Conservation (phyloP, 53 echinoderm and acorn worm species). For the Stichopus horrens region DNA sequence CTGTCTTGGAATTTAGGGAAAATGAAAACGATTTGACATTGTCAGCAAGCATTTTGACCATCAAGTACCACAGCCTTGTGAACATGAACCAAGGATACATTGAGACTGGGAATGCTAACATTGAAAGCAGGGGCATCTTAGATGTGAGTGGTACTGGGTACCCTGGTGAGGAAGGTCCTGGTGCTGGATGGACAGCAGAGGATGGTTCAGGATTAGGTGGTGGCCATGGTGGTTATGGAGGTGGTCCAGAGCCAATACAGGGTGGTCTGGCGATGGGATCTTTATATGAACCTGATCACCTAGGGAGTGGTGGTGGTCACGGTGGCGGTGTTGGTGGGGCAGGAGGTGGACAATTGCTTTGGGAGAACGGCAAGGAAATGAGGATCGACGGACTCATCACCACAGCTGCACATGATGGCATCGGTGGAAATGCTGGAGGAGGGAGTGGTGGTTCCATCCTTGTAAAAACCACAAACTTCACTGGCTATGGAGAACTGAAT, state of each 20-base stretch:
- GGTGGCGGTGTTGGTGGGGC: conserved; percentile 77
- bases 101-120: conserved; percentile 71
- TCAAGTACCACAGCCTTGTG: conserved; percentile 79
- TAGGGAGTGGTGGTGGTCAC: conserved; percentile 86
- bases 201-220: conserved; percentile 74
- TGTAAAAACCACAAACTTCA: conserved; percentile 81
- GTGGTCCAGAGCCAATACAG: conserved; percentile 68
- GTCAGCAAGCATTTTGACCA: conserved; percentile 62
- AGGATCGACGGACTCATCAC: conserved; percentile 71
- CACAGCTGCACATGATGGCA: conserved; percentile 63
- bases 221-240: conserved; percentile 88
- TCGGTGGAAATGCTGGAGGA: conserved; percentile 66
- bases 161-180: conserved; percentile 66
- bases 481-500: conserved; percentile 86
- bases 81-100: conserved; percentile 84
- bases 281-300: conserved; percentile 64
- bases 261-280: conserved; percentile 82
- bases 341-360: conserved; percentile 77
- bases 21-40: conserved; percentile 70
- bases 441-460: conserved; percentile 87
- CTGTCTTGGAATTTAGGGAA: conserved; percentile 64
- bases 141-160: conserved; percentile 78
- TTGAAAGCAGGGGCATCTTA: conserved; percentile 78
- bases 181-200: conserved; percentile 66
- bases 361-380: conserved; percentile 75